These are phyloP conservation scores for Picathartes gymnocephalus DNA, from an alignment of 2,113 vertebrate genomes.

Conservation along the genomic window DNA sequence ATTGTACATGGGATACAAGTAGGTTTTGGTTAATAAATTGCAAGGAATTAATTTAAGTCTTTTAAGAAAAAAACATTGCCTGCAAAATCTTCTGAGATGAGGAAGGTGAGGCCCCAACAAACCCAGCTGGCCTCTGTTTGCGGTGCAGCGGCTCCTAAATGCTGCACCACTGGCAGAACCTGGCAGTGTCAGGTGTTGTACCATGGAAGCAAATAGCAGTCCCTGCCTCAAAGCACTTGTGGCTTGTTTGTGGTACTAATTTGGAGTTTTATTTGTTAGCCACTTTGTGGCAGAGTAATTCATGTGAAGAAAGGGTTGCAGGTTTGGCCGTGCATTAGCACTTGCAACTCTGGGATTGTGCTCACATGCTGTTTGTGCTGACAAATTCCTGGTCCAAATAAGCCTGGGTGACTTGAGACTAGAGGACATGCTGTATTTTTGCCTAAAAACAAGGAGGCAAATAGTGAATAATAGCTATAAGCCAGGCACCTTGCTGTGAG, in stretches of 20 bases:
- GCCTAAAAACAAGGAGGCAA: background rate
- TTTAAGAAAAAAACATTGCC: background rate
- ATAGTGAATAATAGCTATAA: background rate
- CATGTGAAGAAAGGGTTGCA: background rate
- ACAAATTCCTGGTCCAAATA: background rate
- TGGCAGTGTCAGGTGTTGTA: accelerated
- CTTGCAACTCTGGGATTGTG: background rate
- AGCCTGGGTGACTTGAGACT: background rate
- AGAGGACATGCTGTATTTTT: background rate
- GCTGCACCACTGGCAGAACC: background rate
- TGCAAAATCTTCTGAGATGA: background rate
- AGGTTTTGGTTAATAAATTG: background rate
- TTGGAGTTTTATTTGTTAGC: background rate
- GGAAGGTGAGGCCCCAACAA: background rate
- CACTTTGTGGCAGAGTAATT: background rate
- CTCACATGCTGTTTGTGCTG: background rate
- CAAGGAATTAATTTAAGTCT: background rate
- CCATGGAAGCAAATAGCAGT: background rate
- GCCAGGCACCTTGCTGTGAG: slow-evolving; percentile 6
- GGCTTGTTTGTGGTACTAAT: background rate
- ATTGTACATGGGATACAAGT: background rate
- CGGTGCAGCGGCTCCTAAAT: background rate
- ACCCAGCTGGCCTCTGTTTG: background rate
- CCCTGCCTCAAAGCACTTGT: background rate
- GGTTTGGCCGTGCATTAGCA: background rate